These are phyloP conservation scores for Brachionus koreanus DNA, from an alignment of 1,140 invertebrate genomes.

Conservation along the genomic window DNA sequence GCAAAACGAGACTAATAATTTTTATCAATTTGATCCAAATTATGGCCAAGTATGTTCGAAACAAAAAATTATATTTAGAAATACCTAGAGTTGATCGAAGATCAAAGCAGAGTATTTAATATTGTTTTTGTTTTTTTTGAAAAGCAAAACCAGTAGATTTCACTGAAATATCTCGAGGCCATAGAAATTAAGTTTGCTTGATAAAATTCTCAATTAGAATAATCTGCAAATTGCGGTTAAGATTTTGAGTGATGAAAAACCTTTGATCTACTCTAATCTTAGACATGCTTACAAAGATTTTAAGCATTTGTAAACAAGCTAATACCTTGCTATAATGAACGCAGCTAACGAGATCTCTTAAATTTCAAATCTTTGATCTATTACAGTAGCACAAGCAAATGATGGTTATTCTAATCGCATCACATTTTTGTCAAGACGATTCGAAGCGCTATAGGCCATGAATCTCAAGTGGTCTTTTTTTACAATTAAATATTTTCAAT, in stretches of 20 bases:
- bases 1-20: neutral
- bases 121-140: neutral
- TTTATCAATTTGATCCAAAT: neutral
- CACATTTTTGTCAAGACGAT: neutral
- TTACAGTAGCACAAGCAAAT: neutral
- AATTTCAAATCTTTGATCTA: neutral
- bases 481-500: neutral
- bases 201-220: conserved; percentile 1
- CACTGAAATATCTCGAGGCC: neutral
- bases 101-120: neutral
- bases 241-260: neutral
- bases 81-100: neutral
- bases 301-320: conserved; percentile 9
- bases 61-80: neutral
- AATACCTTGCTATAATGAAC: conserved; percentile 5
- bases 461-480: neutral
- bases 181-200: neutral
- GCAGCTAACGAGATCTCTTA: neutral
- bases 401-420: neutral
- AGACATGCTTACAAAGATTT: neutral
- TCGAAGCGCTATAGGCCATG: neutral
- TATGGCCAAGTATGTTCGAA: neutral
- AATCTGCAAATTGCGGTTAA: neutral
- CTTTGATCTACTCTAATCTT: conserved; percentile 14
- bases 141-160: neutral